A percentile compares a stretch with the other conserved stretches of the same genome.
Conservation (phyloP, 2,888 invertebrate species). For the Drosophila maculinotata region DNA sequence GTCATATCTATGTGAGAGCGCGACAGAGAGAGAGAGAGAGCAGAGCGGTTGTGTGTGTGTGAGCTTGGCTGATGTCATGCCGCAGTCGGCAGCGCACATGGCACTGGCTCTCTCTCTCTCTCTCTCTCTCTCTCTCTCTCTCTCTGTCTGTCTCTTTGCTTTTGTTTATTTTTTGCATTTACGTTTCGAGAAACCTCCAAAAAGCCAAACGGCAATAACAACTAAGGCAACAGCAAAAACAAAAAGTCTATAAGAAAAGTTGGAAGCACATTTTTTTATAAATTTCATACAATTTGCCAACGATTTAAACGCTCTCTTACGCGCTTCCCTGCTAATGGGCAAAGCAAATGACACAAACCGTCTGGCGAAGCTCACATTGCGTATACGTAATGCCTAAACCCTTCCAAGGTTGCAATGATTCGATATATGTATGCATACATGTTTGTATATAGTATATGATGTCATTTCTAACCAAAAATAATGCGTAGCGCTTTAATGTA, state of each 20-base stretch:
- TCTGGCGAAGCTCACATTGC: background rate
- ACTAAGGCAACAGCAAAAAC: constrained; percentile 12
- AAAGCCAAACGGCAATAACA: constrained; percentile 30
- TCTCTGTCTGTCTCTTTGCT: constrained; percentile 18
- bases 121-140: constrained; percentile 2
- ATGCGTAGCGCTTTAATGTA: constrained; percentile 21
- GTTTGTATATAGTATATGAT: constrained; percentile 32
- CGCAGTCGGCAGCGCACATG: constrained; percentile 52
- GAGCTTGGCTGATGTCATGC: constrained; percentile 68
- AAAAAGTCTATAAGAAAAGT: constrained; percentile 1
- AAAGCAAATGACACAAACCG: constrained; percentile 27
- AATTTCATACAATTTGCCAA: constrained; percentile 11
- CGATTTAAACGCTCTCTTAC: background rate
- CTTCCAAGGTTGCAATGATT: constrained; percentile 44
- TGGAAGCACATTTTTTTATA: constrained; percentile 19
- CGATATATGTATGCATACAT: background rate
- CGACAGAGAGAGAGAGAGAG: constrained; percentile 9
- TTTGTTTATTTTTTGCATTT: constrained; percentile 74
- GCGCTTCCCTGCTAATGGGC: constrained; percentile 22
- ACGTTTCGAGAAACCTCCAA: constrained; percentile 60
- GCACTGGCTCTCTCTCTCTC: constrained; percentile 24
- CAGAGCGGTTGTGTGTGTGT: background rate
- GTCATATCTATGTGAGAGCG: constrained; percentile 48
- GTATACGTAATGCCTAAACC: constrained; percentile 41
- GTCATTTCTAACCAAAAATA: constrained; percentile 44